These are phyloP conservation scores for Apamea epomidion DNA, from an alignment of 2,888 invertebrate species.

Conservation along the genomic window DNA sequence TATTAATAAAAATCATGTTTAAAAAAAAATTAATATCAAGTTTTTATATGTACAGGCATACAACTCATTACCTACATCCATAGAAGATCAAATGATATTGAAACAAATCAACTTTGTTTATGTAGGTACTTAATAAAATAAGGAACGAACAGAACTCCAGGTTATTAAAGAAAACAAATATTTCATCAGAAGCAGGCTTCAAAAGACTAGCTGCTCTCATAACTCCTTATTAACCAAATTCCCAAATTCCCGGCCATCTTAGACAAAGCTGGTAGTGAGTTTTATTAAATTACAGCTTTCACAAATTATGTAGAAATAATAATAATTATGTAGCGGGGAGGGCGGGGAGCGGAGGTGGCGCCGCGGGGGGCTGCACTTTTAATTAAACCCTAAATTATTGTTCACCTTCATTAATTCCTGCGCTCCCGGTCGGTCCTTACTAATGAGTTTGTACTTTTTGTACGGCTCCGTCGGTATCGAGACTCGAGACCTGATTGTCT, in stretches of 20 bases:
- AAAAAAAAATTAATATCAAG: no score
- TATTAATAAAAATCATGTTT: neutral
- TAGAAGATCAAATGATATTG: neutral
- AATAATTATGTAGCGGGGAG: constrained; percentile 79
- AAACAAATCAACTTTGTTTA: neutral
- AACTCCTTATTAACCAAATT: constrained; percentile 65
- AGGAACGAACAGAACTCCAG: neutral
- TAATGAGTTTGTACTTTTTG: constrained; percentile 90
- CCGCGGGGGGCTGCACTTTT: constrained; percentile 88
- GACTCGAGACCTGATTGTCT: constrained; percentile 67
- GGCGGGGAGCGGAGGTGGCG: constrained; percentile 77
- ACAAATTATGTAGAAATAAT: constrained; percentile 89
- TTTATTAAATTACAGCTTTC: constrained; percentile 89
- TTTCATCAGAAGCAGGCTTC: constrained; percentile 8
- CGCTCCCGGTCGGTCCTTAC: constrained; percentile 86
- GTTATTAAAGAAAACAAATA: constrained; percentile 11
- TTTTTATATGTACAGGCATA: no score
- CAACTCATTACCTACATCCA: no score
- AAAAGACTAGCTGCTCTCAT: constrained; percentile 42
- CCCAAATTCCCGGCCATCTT: constrained; percentile 69
- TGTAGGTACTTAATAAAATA: neutral
- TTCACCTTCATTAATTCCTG: constrained; percentile 90
- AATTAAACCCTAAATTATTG: constrained; percentile 91
- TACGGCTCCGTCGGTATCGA: constrained; percentile 74
- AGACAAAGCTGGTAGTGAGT: constrained; percentile 68